Percentiles rank a stretch among this genome's conserved stretches.
Conservation (phyloP, 1,140 invertebrate species). For the Hylaeus volcanicus region DNA sequence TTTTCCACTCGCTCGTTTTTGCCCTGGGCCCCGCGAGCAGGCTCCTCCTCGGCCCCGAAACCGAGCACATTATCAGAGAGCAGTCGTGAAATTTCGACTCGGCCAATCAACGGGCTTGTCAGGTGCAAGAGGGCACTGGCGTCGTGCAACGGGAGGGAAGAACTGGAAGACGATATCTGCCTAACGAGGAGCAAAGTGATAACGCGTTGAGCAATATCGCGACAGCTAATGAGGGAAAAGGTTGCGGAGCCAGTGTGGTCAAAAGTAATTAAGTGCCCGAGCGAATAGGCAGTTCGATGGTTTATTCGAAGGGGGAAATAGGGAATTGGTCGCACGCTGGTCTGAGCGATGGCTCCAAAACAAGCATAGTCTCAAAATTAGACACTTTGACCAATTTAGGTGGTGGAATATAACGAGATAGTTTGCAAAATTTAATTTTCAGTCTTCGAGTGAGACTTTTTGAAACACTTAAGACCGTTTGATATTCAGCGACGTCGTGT, state of each 20-base stretch:
- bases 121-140: conserved; percentile 28
- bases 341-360: too few species aligned
- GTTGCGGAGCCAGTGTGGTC: too few species aligned
- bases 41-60: conserved; percentile 53
- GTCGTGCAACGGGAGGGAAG: conserved; percentile 6
- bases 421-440: too few species aligned
- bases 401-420: too few species aligned
- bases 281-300: not conserved
- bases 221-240: conserved; percentile 29
- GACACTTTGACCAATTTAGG: too few species aligned
- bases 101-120: conserved; percentile 69
- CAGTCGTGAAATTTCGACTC: conserved; percentile 56
- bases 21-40: conserved; percentile 39
- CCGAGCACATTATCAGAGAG: conserved; percentile 65
- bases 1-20: conserved; percentile 64
- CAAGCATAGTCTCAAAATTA: too few species aligned
- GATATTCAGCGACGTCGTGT: too few species aligned
- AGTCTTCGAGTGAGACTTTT: too few species aligned
- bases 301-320: not conserved
- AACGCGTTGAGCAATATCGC: conserved; percentile 37
- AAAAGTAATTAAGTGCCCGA: not conserved
- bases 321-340: too few species aligned
- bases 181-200: conserved; percentile 44
- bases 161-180: conserved; percentile 31
- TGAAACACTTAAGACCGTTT: too few species aligned